These are phyloP conservation scores for Ochropleura plecta DNA, from an alignment of 2,888 invertebrate genomes.

Conservation along the genomic window DNA sequence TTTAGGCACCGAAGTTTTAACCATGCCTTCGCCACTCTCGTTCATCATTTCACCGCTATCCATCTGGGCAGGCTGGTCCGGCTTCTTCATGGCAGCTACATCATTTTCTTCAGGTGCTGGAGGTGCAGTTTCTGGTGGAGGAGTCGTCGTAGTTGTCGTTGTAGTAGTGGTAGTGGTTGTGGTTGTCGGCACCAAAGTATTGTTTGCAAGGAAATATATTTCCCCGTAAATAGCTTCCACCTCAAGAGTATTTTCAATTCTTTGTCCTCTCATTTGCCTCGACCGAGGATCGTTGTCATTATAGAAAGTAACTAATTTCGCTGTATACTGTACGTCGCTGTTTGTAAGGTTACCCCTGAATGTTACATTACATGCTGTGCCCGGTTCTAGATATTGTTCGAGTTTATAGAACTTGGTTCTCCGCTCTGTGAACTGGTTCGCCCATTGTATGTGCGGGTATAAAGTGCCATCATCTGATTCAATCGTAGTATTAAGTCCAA, in stretches of 20 bases:
- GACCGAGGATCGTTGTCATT: conserved; percentile 91
- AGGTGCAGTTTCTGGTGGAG: conserved; percentile 87
- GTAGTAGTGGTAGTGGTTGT: conserved; percentile 92
- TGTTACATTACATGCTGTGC: conserved; percentile 95
- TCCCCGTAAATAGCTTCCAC: conserved; percentile 94
- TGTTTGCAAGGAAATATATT: conserved; percentile 94
- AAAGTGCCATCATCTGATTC: conserved; percentile 90
- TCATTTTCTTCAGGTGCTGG: conserved; percentile 87
- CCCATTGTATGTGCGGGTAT: conserved; percentile 93
- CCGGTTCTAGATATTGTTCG: conserved; percentile 93
- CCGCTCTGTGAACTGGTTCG: conserved; percentile 89
- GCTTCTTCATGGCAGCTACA: conserved; percentile 80
- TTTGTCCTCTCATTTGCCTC: conserved; percentile 91
- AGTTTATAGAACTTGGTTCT: conserved; percentile 91
- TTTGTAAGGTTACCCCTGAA: conserved; percentile 93
- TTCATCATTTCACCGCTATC: conserved; percentile 79
- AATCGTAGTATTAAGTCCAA: conserved; percentile 92
- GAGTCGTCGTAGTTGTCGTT: conserved; percentile 90
- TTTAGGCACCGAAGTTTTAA: conserved; percentile 76
- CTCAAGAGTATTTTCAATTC: conserved; percentile 93
- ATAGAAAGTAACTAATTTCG: conserved; percentile 93
- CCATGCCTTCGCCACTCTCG: conserved; percentile 79
- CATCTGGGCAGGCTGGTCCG: conserved; percentile 74
- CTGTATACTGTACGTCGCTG: conserved; percentile 94
- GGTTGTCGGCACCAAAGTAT: conserved; percentile 94